phyloP scores from a whole-genome alignment of 2,797 vertebrate genomes.

The Ctenochaetus hawaiiensis region DNA sequence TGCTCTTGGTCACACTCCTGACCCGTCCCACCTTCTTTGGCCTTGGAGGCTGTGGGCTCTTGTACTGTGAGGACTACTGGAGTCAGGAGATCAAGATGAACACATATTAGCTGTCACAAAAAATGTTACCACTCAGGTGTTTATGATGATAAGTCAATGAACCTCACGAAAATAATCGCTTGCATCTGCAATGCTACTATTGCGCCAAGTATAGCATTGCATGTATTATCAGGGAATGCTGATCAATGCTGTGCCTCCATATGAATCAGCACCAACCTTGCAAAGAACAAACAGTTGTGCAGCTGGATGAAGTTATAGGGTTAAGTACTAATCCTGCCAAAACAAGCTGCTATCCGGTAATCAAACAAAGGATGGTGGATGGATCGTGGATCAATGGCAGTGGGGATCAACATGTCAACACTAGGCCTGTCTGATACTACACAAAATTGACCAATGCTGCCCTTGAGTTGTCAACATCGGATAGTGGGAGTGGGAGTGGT shows the following conservation, averaged over 20 bases:
- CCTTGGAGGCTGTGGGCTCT: too few species aligned
- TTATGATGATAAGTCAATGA: too few species aligned
- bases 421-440: conserved; percentile 46
- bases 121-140: too few species aligned
- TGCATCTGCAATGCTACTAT: too few species aligned
- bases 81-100: too few species aligned
- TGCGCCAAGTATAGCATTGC: too few species aligned
- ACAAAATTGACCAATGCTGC: conserved; percentile 52
- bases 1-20: too few species aligned
- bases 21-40: too few species aligned
- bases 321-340: conserved; percentile 63
- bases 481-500: conserved; percentile 5
- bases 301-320: conserved; percentile 19
- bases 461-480: conserved; percentile 37
- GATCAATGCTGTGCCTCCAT: background rate
- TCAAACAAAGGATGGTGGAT: conserved; percentile 59
- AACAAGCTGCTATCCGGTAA: conserved; percentile 70
- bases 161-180: too few species aligned
- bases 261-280: conserved; percentile 35
- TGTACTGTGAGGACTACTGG: too few species aligned
- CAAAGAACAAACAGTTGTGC: conserved; percentile 39
- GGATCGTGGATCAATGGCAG: conserved; percentile 56
- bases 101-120: too few species aligned
- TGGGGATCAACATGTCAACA: conserved; percentile 71
- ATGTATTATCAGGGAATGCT: too few species aligned